Conservation (phyloP, 2,888 invertebrate species). For the Noctua janthina region DNA sequence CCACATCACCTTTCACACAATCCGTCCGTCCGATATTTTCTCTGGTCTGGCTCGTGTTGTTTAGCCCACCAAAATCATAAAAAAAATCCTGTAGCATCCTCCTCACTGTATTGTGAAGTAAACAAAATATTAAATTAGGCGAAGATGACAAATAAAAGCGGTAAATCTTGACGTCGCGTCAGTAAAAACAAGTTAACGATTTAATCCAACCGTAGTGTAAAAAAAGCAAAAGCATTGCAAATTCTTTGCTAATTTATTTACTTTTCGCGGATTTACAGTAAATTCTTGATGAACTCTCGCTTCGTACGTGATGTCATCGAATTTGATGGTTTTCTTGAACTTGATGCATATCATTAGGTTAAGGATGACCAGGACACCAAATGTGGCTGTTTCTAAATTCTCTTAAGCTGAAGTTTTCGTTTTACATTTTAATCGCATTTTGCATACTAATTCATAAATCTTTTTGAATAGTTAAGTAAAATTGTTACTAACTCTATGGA, state of each 20-base stretch:
- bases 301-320: slow-evolving; percentile 19
- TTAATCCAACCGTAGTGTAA: slow-evolving; percentile 30
- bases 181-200: slow-evolving; percentile 31
- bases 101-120: not conserved
- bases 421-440: not conserved
- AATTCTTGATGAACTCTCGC: slow-evolving; percentile 47
- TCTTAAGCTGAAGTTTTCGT: not conserved
- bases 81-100: not conserved
- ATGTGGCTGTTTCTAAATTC: not conserved
- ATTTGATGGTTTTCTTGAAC: slow-evolving; percentile 6
- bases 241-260: slow-evolving; percentile 57
- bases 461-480: not conserved
- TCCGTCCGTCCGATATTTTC: not conserved
- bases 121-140: slow-evolving; percentile 17
- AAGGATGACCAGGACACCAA: not conserved
- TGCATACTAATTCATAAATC: not conserved
- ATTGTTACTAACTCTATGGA: no score
- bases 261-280: slow-evolving; percentile 33
- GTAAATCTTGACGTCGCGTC: slow-evolving; percentile 21
- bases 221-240: slow-evolving; percentile 55
- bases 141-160: slow-evolving; percentile 5
- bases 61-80: not conserved
- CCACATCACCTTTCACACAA: not conserved
- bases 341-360: not conserved
- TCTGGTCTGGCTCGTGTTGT: not conserved